phyloP scores from a whole-genome alignment of 2,113 vertebrate genomes.

The Oreamnos americanus region DNA sequence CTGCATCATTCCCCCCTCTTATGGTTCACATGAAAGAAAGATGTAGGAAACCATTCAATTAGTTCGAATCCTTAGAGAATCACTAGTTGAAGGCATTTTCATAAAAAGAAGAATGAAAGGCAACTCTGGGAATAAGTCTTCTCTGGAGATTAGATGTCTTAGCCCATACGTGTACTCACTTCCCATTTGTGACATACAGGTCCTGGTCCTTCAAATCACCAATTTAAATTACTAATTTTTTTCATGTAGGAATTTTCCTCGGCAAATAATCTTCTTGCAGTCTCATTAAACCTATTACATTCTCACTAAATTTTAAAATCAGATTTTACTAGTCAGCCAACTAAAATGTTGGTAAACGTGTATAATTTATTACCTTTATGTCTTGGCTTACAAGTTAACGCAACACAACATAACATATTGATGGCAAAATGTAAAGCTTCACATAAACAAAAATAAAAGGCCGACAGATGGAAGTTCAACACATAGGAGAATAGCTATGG shows the following conservation, averaged over 20 bases:
- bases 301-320: slow-evolving; percentile 6
- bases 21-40: background rate
- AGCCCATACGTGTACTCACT: background rate
- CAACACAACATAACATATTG: slow-evolving; percentile 36
- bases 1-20: background rate
- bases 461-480: slow-evolving; percentile 47
- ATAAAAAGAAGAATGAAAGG: background rate
- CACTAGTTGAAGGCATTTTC: background rate
- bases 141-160: background rate
- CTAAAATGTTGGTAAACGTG: background rate
- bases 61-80: background rate
- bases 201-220: background rate
- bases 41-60: background rate
- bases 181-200: background rate
- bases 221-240: background rate
- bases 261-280: background rate
- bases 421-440: slow-evolving; percentile 58
- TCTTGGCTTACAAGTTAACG: slow-evolving; percentile 38
- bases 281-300: slow-evolving; percentile 8
- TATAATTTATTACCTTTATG: slow-evolving; percentile 49
- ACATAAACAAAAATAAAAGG: slow-evolving; percentile 61
- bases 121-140: background rate
- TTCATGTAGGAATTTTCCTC: background rate
- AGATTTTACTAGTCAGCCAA: slow-evolving; percentile 33
- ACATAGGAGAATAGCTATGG: background rate